Base-by-base conservation (phyloP, 2,113 vertebrate genomes). In the Phyllostomus discolor region DNA sequence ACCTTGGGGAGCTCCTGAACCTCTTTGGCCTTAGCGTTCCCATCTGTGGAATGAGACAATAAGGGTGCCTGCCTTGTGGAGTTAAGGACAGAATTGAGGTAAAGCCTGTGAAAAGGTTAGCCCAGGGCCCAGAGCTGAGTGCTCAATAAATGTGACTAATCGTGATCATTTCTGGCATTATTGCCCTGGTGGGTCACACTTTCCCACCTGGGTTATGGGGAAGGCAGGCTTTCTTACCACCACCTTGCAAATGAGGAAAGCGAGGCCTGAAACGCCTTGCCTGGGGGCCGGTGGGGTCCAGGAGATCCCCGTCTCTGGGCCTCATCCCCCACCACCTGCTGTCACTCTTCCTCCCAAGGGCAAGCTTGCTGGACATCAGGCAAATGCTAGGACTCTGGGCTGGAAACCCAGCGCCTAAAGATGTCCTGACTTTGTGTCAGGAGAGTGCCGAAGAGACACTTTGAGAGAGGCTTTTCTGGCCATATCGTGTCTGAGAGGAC, bases 11-110 rank as follows among this genome's bases (percentile, higher is more conserved):
- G 70, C 64, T 38, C 48, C 28, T 11, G 17, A 87, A 33, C 33
- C 48, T 35, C 41, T 92, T 66, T 35, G 50, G 64, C 69, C 90
- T 91, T 78, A 35, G 50, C 80, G 86, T 80, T 38, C 69, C 24
- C 46, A n/a, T 57, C 43, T 57, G 6, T 46, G 73, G 31, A 57
- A 50, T 11, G 57, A 26, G n/a, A 43, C 26, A 12, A 20, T 41
- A n/a, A 52, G 28, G 72, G 48, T 50, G 35, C 19, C 31, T 64
- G 4, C 19, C 10, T 91, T 16, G 15, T 17, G 9, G 78, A 43
- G 17, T n/a, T 33, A n/a, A 64, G 64, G 10, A 64, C 82, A 76
- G 83, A 62, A 54, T 2, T 78, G 48, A 70, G 76, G 50, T 35
- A 35, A 62, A 72, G 33, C 4, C 19, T 5, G 0, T 70, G 67